These are phyloP conservation scores for Arbacia lixula DNA, from an alignment of 53 echinoderm and acorn worm species.

Conservation along the genomic window DNA sequence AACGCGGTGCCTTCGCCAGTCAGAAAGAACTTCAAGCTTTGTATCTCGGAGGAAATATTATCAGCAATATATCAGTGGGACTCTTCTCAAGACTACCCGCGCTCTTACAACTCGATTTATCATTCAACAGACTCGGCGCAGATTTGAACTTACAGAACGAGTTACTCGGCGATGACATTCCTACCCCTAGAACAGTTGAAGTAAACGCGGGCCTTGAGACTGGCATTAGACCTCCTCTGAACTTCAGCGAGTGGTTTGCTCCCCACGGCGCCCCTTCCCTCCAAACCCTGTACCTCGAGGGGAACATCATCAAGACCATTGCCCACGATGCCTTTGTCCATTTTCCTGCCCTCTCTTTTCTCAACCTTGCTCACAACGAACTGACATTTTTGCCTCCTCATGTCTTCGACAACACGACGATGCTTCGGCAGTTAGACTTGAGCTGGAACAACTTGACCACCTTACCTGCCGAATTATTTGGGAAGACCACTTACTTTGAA, in stretches of 20 bases:
- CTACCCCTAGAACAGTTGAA: slow-evolving; percentile 20
- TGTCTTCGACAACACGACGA: neutral
- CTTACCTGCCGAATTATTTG: neutral
- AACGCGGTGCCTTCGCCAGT: slow-evolving; percentile 34
- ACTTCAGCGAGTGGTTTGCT: slow-evolving; percentile 33
- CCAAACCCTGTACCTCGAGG: slow-evolving; percentile 2
- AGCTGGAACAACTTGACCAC: neutral
- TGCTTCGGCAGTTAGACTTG: neutral
- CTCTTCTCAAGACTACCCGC: slow-evolving; percentile 1
- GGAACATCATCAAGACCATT: slow-evolving; percentile 14
- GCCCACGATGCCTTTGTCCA: slow-evolving; percentile 34
- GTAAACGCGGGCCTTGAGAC: neutral
- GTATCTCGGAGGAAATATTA: slow-evolving; percentile 14
- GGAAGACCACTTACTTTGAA: neutral
- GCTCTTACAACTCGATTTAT: slow-evolving; percentile 39
- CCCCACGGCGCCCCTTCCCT: neutral
- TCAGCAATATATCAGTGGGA: slow-evolving; percentile 47
- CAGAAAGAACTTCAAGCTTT: slow-evolving; percentile 17
- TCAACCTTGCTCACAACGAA: slow-evolving; percentile 16
- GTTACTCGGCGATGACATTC: slow-evolving; percentile 36
- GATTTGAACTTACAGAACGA: slow-evolving; percentile 30
- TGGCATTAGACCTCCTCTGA: neutral
- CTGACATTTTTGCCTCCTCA: neutral
- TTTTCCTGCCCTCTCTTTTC: slow-evolving; percentile 4
- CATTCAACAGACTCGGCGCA: slow-evolving; percentile 31